Conservation (phyloP, 2,797 vertebrate species). For the Pristis pectinata region DNA sequence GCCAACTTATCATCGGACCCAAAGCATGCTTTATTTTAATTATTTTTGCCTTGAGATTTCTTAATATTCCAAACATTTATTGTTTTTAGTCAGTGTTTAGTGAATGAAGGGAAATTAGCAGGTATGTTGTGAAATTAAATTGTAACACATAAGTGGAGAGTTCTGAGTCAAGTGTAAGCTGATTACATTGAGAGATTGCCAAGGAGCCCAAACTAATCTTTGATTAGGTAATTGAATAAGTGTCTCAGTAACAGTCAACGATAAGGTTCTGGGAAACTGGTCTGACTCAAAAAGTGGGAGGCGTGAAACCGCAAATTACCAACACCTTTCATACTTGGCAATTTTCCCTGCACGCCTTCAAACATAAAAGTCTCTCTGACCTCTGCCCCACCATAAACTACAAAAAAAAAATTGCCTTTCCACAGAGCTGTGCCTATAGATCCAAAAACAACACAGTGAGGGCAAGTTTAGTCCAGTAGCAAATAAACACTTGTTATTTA, state of each 20-base stretch:
- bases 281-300: background rate
- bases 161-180: background rate
- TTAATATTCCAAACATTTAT: background rate
- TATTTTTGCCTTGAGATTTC: background rate
- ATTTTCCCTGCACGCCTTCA: background rate
- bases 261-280: background rate
- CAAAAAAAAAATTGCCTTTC: background rate
- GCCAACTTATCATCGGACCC: no score
- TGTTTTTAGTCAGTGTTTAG: background rate
- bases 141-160: background rate
- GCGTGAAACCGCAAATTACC: background rate
- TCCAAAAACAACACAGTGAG: background rate
- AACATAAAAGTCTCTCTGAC: background rate
- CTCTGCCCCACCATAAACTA: background rate
- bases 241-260: background rate
- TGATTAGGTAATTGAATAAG: conserved; percentile 4
- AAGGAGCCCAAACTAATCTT: conserved; percentile 6
- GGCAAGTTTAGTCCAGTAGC: background rate
- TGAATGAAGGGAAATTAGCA: background rate
- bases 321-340: background rate
- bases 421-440: background rate
- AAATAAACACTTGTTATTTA: background rate
- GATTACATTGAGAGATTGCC: background rate
- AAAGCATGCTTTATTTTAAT: background rate
- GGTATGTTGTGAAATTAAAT: background rate